phyloP scores from a whole-genome alignment of 2,888 invertebrate genomes.

The Ornithoptera priamus region DNA sequence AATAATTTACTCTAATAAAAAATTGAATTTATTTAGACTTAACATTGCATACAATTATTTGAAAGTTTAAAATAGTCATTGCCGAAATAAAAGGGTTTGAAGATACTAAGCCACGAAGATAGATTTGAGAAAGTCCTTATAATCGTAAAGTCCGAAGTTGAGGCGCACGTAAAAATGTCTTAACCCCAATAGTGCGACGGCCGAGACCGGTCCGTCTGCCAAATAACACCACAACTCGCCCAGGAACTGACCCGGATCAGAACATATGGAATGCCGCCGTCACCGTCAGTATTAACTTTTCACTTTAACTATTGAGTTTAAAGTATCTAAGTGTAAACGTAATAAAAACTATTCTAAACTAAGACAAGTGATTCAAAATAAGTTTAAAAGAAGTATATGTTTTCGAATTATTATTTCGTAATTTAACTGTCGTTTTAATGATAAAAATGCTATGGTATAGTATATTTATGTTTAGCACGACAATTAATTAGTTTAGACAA shows the following conservation, averaged over 20 bases:
- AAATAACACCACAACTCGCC: constrained; percentile 22
- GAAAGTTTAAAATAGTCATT: too few species aligned
- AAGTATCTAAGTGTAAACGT: not conserved
- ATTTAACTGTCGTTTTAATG: too few species aligned
- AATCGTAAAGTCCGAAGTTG: constrained; percentile 22
- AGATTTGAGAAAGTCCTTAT: constrained; percentile 4
- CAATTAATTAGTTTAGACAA: too few species aligned
- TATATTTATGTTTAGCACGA: too few species aligned
- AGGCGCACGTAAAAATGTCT: constrained; percentile 21
- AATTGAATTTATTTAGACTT: too few species aligned
- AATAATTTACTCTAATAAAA: too few species aligned
- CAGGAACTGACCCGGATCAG: constrained; percentile 28
- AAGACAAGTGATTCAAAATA: too few species aligned
- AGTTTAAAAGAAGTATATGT: too few species aligned
- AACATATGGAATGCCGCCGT: constrained; percentile 15
- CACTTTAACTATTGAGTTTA: not conserved
- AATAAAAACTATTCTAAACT: too few species aligned
- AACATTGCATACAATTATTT: too few species aligned
- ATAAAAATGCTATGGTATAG: too few species aligned
- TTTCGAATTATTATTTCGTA: too few species aligned
- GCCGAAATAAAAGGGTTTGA: not conserved
- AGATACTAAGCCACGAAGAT: not conserved
- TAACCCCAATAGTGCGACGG: constrained; percentile 28
- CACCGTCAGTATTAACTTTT: constrained; percentile 5
- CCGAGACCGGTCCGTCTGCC: constrained; percentile 29